phyloP scores from a whole-genome alignment of 2,888 invertebrate species.

The Nomada ferruginata region DNA sequence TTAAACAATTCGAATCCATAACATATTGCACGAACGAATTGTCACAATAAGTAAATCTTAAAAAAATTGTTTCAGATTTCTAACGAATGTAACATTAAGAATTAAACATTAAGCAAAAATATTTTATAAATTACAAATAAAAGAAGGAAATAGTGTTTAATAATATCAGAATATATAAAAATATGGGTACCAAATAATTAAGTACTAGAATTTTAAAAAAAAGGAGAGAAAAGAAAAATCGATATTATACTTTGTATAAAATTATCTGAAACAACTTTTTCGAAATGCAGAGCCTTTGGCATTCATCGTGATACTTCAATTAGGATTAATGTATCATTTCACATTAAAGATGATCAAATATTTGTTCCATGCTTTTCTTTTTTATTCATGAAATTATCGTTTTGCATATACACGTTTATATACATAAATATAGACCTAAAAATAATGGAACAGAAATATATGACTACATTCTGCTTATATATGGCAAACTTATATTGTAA shows the following conservation, averaged over 20 bases:
- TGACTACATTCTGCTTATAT: neutral
- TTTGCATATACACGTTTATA: neutral
- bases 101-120: too few relatives aligned
- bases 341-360: neutral
- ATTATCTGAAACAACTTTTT: slow-evolving; percentile 14
- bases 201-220: neutral
- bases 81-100: neutral
- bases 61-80: slow-evolving; percentile 14
- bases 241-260: neutral
- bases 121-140: neutral
- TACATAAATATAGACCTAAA: slow-evolving; percentile 25
- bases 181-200: neutral
- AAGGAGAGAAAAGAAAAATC: neutral
- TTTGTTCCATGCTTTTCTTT: neutral
- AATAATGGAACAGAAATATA: slow-evolving; percentile 1
- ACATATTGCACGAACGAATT: neutral
- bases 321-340: neutral
- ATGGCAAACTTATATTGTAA: slow-evolving; percentile 16
- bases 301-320: neutral
- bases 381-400: slow-evolving; percentile 10
- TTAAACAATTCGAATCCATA: neutral
- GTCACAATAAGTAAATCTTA: neutral
- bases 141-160: neutral
- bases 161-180: neutral
- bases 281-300: neutral